Conservation (phyloP, 2,113 vertebrate genomes). For the Scolopax mira region DNA sequence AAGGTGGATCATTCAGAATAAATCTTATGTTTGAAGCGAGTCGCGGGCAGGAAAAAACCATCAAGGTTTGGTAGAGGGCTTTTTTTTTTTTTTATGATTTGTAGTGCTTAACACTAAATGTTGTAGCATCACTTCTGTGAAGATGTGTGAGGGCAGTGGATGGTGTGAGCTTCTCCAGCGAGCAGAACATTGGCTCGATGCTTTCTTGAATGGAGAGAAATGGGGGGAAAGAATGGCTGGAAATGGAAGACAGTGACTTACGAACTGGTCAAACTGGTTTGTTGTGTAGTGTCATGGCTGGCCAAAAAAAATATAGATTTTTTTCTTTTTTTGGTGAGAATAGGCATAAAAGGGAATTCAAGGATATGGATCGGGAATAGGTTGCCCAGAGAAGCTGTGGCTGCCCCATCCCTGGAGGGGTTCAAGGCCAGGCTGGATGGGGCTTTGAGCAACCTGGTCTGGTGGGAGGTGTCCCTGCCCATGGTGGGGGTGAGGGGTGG, state of each 20-base stretch:
- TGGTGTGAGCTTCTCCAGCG: rapidly evolving
- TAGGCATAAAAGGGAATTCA: background rate
- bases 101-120: background rate
- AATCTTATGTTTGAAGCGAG: background rate
- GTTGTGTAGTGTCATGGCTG: background rate
- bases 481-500: background rate
- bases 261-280: rapidly evolving
- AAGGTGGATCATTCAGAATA: background rate
- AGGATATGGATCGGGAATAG: background rate
- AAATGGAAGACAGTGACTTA: background rate
- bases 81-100: background rate
- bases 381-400: background rate
- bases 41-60: background rate
- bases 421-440: background rate
- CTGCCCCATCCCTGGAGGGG: background rate
- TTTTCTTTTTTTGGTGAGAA: rapidly evolving
- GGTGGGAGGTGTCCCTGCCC: background rate
- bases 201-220: too few species aligned
- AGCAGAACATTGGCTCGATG: rapidly evolving
- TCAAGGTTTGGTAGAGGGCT: background rate
- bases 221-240: background rate
- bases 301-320: too few species aligned
- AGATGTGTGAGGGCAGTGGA: rapidly evolving
- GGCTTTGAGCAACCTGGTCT: background rate
- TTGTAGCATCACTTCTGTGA: background rate